Evolutionary conservation across 1,140 invertebrate genomes (phyloP), one percentile per base, ranked within the genome.

Genomic region (Drosophila sp.): DNA sequence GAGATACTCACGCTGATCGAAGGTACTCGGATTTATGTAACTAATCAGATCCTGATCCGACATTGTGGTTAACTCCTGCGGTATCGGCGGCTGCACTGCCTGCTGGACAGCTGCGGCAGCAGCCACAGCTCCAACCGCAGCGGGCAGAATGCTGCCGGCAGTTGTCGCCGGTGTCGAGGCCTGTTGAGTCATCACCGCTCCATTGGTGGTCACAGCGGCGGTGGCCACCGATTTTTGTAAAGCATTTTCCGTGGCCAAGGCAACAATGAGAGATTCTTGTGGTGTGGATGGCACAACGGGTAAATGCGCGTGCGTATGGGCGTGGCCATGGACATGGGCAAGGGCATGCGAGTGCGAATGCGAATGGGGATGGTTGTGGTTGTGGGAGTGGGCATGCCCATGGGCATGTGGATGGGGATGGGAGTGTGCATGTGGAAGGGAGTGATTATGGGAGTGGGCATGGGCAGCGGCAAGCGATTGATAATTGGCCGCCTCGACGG

Each of bases 11-110:
- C 95, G 94, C 94, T 95, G 95, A 93, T 97, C 96, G 86, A 97
- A 97, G 91, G 96, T 96, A 92, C 95, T 96, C 11, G 96, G 96
- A 93, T 97, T 97, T 60, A 97, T 97, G 90, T 97, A 96, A 87
- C 95, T 96, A 57, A 97, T 94, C 65, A 97, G 93, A 93, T 97
- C 96, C 90, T 96, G 95, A 81, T 97, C 96, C 60, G 96, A 96
- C 95, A 97, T 96, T 58, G 95, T 94, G 23, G 95, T 96, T 65
- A 97, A 93, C 30, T 96, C 95, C 90, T 96, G 95, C 1, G 94
- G 93, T 71, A 95, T 92, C 86, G 95, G 94, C 2, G 93, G 92
- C 32, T 91, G 86, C 1, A 91, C 89, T 10, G 85, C 80, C 47
- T 50, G 44, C 23, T 50, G 44, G 0, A 83, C 90, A 1, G 90